Evolutionary conservation across 2,888 invertebrate species (phyloP).

Genomic region (Tetropium fuscum): DNA sequence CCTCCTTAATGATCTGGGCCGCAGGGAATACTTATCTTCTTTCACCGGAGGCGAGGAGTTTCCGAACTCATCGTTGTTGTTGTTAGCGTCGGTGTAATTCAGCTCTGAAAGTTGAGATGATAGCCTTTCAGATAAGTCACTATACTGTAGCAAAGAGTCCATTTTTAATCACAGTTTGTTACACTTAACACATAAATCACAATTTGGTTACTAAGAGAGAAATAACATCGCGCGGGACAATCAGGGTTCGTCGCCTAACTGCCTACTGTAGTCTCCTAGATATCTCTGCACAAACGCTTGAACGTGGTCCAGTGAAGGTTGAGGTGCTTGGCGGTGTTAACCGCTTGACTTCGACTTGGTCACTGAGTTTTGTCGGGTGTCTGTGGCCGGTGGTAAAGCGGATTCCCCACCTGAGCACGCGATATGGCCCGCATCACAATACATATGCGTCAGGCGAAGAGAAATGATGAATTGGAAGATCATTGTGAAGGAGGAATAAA

Average conservation of each 20-base stretch:
- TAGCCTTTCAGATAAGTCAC: constrained; percentile 48
- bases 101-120: constrained; percentile 42
- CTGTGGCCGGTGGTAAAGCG: constrained; percentile 43
- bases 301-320: constrained; percentile 10
- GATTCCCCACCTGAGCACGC: constrained; percentile 51
- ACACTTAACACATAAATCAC: constrained; percentile 38
- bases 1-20: constrained; percentile 74
- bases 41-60: constrained; percentile 46
- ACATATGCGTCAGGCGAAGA: constrained; percentile 55
- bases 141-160: constrained; percentile 55
- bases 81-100: constrained; percentile 62
- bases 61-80: constrained; percentile 59
- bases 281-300: constrained; percentile 18
- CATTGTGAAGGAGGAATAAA: constrained; percentile 59
- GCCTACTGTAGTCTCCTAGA: constrained; percentile 38
- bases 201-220: not conserved
- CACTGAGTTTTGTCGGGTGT: constrained; percentile 55
- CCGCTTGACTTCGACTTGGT: constrained; percentile 58
- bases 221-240: constrained; percentile 10
- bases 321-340: constrained; percentile 45
- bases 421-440: constrained; percentile 57
- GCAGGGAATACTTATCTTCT: constrained; percentile 75
- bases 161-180: constrained; percentile 39
- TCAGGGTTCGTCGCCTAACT: constrained; percentile 37
- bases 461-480: constrained; percentile 60